Evolutionary conservation across 2,888 invertebrate genomes (phyloP), one percentile per base, ranked within the genome.

Genomic region (Drepana falcataria): DNA sequence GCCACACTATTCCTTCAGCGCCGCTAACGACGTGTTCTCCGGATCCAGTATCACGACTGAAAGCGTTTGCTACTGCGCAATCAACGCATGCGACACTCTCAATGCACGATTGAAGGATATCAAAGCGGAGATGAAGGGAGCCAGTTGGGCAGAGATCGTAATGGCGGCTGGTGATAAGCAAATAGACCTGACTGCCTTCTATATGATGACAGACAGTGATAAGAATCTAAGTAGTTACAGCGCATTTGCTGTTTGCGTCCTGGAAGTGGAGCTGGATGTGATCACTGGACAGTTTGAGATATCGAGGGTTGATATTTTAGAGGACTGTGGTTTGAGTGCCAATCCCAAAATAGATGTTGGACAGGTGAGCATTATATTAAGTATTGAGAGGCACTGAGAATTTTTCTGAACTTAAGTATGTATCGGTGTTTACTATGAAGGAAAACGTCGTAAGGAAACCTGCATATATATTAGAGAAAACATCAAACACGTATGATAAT

Each of bases 11-110:
- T 92, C 87, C 52, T 83, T 94, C 49, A 83, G 91, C 0, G 80
- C 93, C 1, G 92, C 95, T 0, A 96, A 96, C 69, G 91, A 92
- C 56, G 72, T 83, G 0, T 87, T 92, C 21, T 93, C 95, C 2
- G 96, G 95, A 1, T 95, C 94, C 0, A 94, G 94, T 77, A 77
- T 93, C 2, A 92, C 94, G 0, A 94, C 93, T 55, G 96, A 96
- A 78, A 83, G 92, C 52, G 91, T 92, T 35, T 89, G 92, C 59
- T 92, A 83, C 63, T 83, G 91, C 35, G 81, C 93, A 0, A 92
- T 94, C 35, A 91, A 89, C 66, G 93, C 94, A 7, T 95, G 95
- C 66, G 88, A 93, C 53, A 82, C 81, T 6, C 65, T 95, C 2
- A 81, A 93, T 47, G 75, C 82, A 1, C 88, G 94, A 51, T 78